Percentiles rank a stretch among this genome's conserved stretches.
Conservation (phyloP, 2,797 vertebrate species). For the Epinephelus awoara region DNA sequence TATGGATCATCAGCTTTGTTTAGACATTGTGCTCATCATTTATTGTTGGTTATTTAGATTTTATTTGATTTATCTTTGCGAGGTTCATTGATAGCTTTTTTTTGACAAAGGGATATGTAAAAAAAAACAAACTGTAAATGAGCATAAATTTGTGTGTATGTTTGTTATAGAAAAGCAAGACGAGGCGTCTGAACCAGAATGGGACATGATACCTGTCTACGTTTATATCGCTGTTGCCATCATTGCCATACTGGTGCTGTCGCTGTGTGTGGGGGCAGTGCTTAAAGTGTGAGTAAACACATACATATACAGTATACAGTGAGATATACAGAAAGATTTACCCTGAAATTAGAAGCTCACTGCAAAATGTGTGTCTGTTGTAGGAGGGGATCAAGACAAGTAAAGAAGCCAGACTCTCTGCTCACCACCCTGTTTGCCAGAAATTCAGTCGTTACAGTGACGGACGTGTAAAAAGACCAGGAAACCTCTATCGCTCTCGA, state of each 20-base stretch:
- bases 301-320: not conserved
- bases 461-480: slow-evolving; percentile 4
- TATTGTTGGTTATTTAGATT: not conserved
- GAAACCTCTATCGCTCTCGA: not conserved
- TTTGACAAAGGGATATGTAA: not conserved
- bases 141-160: not conserved
- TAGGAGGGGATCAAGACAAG: slow-evolving; percentile 36
- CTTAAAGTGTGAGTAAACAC: slow-evolving; percentile 61
- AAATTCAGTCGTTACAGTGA: not conserved
- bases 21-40: not conserved
- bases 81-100: not conserved
- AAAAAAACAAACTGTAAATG: not conserved
- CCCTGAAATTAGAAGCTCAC: not conserved
- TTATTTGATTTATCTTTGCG: not conserved
- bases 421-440: slow-evolving; percentile 35
- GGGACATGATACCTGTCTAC: slow-evolving; percentile 18
- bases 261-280: slow-evolving; percentile 41
- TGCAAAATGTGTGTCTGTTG: slow-evolving; percentile 4
- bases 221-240: slow-evolving; percentile 28
- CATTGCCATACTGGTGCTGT: slow-evolving; percentile 41
- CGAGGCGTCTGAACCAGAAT: not conserved
- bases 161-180: slow-evolving; percentile 31
- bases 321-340: not conserved
- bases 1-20: not conserved
- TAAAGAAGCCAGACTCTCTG: slow-evolving; percentile 49